Evolutionary conservation across 2,113 vertebrate species (phyloP), one percentile per base, ranked within the genome.

Genomic region (Lycocorax pyrrhopterus): DNA sequence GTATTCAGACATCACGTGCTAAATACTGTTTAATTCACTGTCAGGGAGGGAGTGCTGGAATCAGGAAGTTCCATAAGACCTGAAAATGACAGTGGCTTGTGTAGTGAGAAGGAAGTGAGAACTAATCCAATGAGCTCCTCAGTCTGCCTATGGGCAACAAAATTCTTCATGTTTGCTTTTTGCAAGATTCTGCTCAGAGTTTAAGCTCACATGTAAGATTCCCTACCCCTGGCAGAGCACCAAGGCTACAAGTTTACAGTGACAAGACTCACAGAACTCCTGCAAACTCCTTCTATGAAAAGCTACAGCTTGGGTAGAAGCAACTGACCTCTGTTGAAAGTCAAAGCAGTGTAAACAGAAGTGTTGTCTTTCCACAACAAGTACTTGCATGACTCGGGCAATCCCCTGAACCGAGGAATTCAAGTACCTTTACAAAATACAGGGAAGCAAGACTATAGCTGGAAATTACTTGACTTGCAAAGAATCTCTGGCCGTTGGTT

Each of bases 1-100:
- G 39, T 94, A 84, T 60, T 90, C 92, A 95, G 94, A 67, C 63
- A 64, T 49, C 52, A n/a, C 77, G 82, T 84, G 87, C 76, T 95
- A 90, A 86, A 59, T 88, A 49, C 52, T 90, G 67, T 51, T 95
- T 87, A 76, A 88, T 94, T 90, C 87, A 74, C 81, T 76, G 75
- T 55, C 53, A 93, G 55, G 51, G 47, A 82, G 12, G 30, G 68
- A 92, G 62, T 37, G 66, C 52, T 84, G 68, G 37, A 76, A 66
- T 37, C 44, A 43, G 90, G 78, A 93, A 90, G 72, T 59, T 73
- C 63, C 51, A 23, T 26, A 14, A 69, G 86, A 77, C 41, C 71
- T 87, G 63, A 73, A 95, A 91, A 90, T 43, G 62, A 29, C 81
- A 85, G 71, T 22, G 46, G 67, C 47, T 78, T 44, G 27, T 41